Evolutionary conservation across 2,113 vertebrate genomes (phyloP).

Genomic region (Dasyprocta punctata): DNA sequence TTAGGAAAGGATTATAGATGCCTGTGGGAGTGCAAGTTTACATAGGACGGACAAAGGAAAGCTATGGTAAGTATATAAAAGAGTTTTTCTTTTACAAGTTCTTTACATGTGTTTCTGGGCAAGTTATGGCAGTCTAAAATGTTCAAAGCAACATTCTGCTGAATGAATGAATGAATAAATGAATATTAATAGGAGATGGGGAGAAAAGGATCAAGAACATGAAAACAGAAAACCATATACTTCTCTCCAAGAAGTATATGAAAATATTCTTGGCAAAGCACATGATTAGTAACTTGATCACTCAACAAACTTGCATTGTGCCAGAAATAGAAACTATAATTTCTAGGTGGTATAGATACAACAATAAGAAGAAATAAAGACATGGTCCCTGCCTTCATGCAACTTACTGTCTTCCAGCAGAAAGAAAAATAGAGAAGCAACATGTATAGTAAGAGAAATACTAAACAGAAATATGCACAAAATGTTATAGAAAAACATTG

Average conservation of each 20-base stretch:
- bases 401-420: not conserved
- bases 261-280: slow-evolving; percentile 50
- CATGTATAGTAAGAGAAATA: not conserved
- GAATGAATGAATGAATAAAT: not conserved
- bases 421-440: slow-evolving; percentile 34
- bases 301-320: slow-evolving; percentile 35
- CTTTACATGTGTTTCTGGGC: not conserved
- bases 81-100: not conserved
- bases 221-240: slow-evolving; percentile 29
- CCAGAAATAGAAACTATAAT: not conserved
- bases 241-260: not conserved
- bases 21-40: not conserved
- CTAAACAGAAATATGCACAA: not conserved
- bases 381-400: not conserved
- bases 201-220: slow-evolving; percentile 39
- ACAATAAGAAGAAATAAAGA: slow-evolving; percentile 15
- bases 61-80: not conserved
- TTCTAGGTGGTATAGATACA: slow-evolving; percentile 43
- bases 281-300: slow-evolving; percentile 36
- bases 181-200: slow-evolving; percentile 11
- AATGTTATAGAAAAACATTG: not conserved
- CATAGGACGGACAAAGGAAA: not conserved
- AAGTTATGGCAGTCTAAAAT: not conserved
- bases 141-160: slow-evolving; percentile 51
- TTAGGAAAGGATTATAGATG: not conserved